A percentile compares a stretch with the other conserved stretches of the same genome.
Evolutionary conservation across 2,797 vertebrate genomes (phyloP).

Genomic region (Spheniscus humboldti): DNA sequence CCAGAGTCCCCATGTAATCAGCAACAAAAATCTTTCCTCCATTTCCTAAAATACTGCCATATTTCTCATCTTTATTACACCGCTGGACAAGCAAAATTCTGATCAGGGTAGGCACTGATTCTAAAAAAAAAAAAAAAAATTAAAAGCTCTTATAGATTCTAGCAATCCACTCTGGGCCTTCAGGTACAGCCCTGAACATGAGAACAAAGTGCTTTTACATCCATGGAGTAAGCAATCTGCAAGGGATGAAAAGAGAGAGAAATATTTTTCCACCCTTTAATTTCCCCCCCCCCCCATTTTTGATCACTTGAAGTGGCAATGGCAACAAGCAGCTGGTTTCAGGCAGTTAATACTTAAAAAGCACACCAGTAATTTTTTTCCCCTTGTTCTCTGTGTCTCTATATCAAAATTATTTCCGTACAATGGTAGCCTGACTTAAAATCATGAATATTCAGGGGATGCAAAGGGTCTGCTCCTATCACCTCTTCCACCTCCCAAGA

Average conservation of each 20-base stretch:
- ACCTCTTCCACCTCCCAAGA: neutral
- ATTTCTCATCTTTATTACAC: neutral
- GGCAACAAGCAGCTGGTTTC: neutral
- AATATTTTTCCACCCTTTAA: neutral
- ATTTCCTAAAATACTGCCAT: neutral
- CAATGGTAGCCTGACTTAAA: neutral
- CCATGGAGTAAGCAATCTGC: neutral
- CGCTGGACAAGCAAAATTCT: neutral
- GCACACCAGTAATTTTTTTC: neutral
- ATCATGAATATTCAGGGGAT: neutral
- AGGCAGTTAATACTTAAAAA: neutral
- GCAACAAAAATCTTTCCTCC: accelerated
- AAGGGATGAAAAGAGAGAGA: neutral
- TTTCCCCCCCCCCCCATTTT: accelerated
- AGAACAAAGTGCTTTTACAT: neutral
- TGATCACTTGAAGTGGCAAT: neutral
- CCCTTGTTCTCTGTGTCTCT: neutral
- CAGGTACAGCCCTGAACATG: neutral
- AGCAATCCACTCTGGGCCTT: neutral
- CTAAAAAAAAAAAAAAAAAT: neutral
- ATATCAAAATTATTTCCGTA: neutral
- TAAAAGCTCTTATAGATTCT: neutral
- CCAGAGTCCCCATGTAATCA: neutral
- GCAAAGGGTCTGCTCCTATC: neutral
- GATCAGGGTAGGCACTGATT: neutral